A percentile compares a stretch with the other conserved stretches of the same genome.
Evolutionary conservation across 2,888 invertebrate genomes (phyloP).

Genomic region (Apodemia mormo): DNA sequence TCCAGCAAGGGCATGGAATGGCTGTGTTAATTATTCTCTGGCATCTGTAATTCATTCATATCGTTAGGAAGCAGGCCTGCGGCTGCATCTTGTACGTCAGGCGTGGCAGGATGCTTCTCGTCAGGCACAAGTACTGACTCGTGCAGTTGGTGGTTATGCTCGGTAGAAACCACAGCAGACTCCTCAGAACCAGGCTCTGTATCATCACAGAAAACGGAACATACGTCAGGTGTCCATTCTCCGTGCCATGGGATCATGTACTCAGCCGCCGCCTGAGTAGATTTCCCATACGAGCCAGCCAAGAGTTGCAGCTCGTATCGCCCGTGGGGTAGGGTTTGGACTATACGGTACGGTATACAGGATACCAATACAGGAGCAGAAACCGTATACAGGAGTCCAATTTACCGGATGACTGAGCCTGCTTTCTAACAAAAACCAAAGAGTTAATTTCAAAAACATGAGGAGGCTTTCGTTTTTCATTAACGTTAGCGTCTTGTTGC

Average conservation of each 20-base stretch:
- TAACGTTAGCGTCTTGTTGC: slow-evolving; percentile 24
- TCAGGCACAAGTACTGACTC: too few species aligned
- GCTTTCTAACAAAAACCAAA: too few species aligned
- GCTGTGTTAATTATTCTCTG: neutral
- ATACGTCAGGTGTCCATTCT: slow-evolving; percentile 26
- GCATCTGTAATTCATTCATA: too few species aligned
- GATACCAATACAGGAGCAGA: too few species aligned
- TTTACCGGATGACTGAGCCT: slow-evolving; percentile 27
- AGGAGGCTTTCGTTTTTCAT: too few species aligned
- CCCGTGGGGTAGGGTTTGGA: slow-evolving; percentile 26
- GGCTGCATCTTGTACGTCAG: too few species aligned
- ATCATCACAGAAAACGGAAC: slow-evolving; percentile 12
- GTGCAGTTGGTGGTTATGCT: too few species aligned
- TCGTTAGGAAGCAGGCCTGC: too few species aligned
- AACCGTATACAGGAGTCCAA: slow-evolving; percentile 34
- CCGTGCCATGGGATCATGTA: slow-evolving; percentile 28
- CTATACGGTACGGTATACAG: slow-evolving; percentile 30
- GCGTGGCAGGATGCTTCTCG: too few species aligned
- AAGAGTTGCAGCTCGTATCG: slow-evolving; percentile 31
- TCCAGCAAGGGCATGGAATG: neutral
- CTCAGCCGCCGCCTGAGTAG: slow-evolving; percentile 30
- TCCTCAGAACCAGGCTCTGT: too few species aligned
- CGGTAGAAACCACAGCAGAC: too few species aligned
- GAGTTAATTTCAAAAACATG: too few species aligned
- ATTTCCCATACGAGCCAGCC: slow-evolving; percentile 31